A percentile compares a stretch with the other conserved stretches of the same genome.
These are phyloP conservation scores for Anoura caudifer DNA, from an alignment of 2,113 vertebrate species.

Conservation along the genomic window DNA sequence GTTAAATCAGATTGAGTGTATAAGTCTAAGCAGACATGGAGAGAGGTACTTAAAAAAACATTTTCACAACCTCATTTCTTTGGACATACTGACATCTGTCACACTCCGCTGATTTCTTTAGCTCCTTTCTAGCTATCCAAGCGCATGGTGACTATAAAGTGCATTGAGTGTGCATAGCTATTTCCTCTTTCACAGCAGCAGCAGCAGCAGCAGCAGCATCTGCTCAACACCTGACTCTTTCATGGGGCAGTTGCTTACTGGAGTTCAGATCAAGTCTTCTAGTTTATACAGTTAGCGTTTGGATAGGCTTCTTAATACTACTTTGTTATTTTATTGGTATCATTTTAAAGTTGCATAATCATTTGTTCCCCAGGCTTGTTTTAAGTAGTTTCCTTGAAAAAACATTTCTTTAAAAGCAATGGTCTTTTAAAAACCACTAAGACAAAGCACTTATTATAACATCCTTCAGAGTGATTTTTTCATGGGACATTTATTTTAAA, in stretches of 20 bases:
- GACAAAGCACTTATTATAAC: conserved; percentile 5
- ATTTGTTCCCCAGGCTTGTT: conserved; percentile 23
- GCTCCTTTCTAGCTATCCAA: background rate
- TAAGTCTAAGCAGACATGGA: background rate
- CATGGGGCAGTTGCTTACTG: background rate
- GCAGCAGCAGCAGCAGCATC: background rate
- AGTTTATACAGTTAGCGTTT: background rate
- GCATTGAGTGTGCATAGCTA: background rate
- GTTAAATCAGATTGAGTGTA: background rate
- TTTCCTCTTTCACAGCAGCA: background rate
- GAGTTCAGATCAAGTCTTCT: background rate
- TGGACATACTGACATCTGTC: background rate
- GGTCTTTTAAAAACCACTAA: background rate
- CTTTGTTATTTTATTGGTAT: background rate
- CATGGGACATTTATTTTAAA: conserved; percentile 25
- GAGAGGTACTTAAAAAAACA: background rate
- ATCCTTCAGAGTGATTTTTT: background rate
- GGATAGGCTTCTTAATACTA: background rate
- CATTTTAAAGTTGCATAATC: background rate
- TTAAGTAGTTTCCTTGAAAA: conserved; percentile 26
- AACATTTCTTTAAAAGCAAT: background rate
- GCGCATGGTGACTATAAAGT: background rate
- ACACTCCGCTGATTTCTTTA: background rate
- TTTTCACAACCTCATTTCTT: background rate
- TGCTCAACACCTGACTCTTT: background rate